Conservation (phyloP, 2,888 invertebrate species). For the Galeopsomyia nigrocyanea region DNA sequence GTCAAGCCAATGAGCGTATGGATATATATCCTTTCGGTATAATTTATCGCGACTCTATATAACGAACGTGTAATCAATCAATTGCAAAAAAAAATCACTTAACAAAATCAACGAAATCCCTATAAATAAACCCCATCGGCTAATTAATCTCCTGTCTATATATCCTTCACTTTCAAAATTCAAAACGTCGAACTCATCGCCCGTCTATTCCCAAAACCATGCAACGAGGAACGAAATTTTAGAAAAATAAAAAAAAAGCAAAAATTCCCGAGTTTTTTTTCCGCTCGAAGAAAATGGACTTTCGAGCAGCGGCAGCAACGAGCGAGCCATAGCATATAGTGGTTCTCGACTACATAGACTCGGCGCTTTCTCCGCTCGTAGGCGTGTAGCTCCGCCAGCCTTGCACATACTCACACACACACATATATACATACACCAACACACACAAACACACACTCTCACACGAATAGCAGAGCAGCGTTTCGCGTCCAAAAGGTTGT, state of each 20-base stretch:
- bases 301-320: conserved; percentile 16
- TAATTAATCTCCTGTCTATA: too few relatives aligned
- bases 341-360: neutral
- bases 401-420: neutral
- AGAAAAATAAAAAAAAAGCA: neutral
- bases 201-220: neutral
- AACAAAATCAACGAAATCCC: too few relatives aligned
- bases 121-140: too few relatives aligned
- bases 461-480: neutral
- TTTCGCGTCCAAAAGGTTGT: neutral
- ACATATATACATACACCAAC: neutral
- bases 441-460: neutral
- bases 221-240: neutral
- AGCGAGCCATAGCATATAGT: neutral
- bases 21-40: too few relatives aligned
- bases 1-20: too few relatives aligned
- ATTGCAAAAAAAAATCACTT: too few relatives aligned
- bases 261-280: conserved; percentile 7
- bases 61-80: too few relatives aligned
- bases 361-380: conserved; percentile 36
- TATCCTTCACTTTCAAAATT: too few relatives aligned
- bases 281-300: conserved; percentile 27
- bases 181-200: too few relatives aligned
- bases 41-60: too few relatives aligned
- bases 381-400: neutral